These are phyloP conservation scores for Meteorus colon DNA, from an alignment of 2,888 invertebrate species.

Conservation along the genomic window DNA sequence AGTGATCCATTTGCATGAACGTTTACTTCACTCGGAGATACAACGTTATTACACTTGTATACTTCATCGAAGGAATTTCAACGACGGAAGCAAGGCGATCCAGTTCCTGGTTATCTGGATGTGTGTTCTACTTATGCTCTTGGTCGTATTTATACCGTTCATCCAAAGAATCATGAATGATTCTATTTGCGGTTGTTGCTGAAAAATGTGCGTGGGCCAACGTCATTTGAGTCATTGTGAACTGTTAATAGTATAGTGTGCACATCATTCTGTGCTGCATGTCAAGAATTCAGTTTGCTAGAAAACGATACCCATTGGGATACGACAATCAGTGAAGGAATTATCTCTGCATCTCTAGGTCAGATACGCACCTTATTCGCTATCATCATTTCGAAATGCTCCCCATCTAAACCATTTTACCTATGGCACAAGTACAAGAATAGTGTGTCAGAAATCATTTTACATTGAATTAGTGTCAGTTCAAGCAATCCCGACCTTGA, in stretches of 20 bases:
- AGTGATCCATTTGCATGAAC: conserved; percentile 41
- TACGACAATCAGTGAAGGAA: conserved; percentile 52
- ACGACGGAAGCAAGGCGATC: conserved; percentile 52
- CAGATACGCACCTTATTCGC: conserved; percentile 58
- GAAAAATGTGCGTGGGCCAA: conserved; percentile 63
- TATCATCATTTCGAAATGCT: conserved; percentile 45
- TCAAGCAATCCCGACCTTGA: not conserved
- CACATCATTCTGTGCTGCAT: conserved; percentile 69
- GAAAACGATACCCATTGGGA: too few species aligned
- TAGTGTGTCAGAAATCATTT: conserved; percentile 28
- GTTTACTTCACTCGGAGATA: conserved; percentile 43
- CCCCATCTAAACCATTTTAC: not conserved
- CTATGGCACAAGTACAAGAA: conserved; percentile 34
- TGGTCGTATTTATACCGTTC: conserved; percentile 60
- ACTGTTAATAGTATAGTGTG: conserved; percentile 66
- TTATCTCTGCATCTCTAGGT: conserved; percentile 44
- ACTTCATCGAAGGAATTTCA: conserved; percentile 28
- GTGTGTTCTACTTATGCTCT: conserved; percentile 52
- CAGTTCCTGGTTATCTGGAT: conserved; percentile 50
- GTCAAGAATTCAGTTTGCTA: too few species aligned
- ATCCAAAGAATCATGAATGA: conserved; percentile 61
- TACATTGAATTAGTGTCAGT: not conserved
- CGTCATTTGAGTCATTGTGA: conserved; percentile 62
- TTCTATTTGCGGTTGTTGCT: conserved; percentile 63
- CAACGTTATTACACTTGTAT: conserved; percentile 45